A percentile compares a stretch with the other conserved stretches of the same genome.
These are phyloP conservation scores for Catalaphyllia jardinei DNA, from an alignment of 64 coral and sea anemone genomes.

Conservation along the genomic window DNA sequence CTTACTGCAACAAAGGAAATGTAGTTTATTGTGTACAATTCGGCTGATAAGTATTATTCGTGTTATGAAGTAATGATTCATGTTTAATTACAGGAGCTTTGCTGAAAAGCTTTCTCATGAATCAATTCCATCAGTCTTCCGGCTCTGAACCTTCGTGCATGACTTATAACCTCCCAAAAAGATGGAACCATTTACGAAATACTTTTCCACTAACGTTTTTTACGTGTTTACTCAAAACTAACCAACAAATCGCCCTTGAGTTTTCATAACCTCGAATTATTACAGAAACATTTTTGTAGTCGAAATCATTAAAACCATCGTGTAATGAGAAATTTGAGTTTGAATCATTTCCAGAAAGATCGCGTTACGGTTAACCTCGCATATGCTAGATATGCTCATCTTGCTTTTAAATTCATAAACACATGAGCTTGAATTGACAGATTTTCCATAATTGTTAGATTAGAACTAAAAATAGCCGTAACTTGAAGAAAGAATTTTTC, in stretches of 20 bases:
- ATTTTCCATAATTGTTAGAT: slow-evolving; percentile 29
- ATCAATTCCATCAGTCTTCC: slow-evolving; percentile 16
- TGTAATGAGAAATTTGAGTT: background rate
- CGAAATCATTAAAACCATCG: slow-evolving; percentile 9
- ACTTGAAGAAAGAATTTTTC: background rate
- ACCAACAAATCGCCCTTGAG: background rate
- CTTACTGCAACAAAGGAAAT: no score
- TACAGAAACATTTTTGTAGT: background rate
- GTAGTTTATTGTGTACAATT: background rate
- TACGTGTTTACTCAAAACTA: background rate
- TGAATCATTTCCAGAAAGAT: slow-evolving; percentile 37
- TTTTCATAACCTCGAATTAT: background rate
- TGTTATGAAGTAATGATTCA: background rate
- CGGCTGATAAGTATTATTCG: background rate
- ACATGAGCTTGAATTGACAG: slow-evolving; percentile 39
- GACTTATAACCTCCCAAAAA: slow-evolving; percentile 29
- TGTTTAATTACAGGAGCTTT: background rate
- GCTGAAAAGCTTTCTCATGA: background rate
- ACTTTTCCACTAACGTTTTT: background rate
- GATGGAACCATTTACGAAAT: background rate
- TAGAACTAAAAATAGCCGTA: slow-evolving; percentile 28
- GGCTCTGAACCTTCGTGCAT: background rate
- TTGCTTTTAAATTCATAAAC: slow-evolving; percentile 21
- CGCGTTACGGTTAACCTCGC: slow-evolving; percentile 41
- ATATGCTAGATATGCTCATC: slow-evolving; percentile 30